Percentiles rank a stretch among this genome's conserved stretches.
phyloP scores from a whole-genome alignment of 2,113 vertebrate genomes.

The Poeciliopsis retropinna region DNA sequence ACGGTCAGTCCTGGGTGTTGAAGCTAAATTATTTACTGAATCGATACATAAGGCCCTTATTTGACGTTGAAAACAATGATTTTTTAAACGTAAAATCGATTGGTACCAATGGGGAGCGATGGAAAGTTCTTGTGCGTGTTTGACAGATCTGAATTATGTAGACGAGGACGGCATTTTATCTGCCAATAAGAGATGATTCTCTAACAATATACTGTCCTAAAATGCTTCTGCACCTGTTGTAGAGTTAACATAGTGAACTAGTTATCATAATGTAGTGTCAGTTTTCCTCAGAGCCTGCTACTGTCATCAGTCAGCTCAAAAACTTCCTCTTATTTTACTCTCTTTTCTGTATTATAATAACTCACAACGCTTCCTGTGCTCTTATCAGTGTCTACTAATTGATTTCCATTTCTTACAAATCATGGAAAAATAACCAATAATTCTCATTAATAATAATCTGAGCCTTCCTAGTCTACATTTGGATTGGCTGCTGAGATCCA shows the following conservation, averaged over 20 bases:
- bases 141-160: constrained; percentile 66
- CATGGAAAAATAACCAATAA: neutral
- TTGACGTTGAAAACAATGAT: neutral
- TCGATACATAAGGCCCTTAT: constrained; percentile 5
- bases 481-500: neutral
- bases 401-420: neutral
- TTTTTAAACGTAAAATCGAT: neutral
- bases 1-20: constrained; percentile 88
- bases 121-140: constrained; percentile 62
- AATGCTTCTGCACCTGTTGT: neutral
- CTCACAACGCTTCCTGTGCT: constrained; percentile 9
- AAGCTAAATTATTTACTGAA: neutral
- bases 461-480: neutral
- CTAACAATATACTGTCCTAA: neutral
- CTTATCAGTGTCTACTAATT: constrained; percentile 19
- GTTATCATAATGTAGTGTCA: neutral
- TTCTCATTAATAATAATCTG: neutral
- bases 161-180: neutral
- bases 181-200: neutral
- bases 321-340: constrained; percentile 13
- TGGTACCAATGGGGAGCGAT: neutral
- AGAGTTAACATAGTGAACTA: neutral
- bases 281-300: neutral
- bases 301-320: neutral
- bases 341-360: neutral